phyloP scores from a whole-genome alignment of 2,113 vertebrate genomes.

The Trinectes maculatus region DNA sequence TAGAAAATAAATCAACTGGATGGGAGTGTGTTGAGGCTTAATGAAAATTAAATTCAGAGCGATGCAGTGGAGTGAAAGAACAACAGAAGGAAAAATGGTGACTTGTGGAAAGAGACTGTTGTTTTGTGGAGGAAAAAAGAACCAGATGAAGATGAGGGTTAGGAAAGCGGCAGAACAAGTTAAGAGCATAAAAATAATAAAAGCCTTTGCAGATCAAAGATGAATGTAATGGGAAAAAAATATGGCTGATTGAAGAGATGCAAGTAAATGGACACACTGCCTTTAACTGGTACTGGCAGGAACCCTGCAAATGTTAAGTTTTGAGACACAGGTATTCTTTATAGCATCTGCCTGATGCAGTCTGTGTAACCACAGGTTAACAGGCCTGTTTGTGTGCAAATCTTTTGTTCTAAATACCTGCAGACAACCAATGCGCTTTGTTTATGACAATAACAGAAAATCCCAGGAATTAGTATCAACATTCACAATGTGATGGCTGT shows the following conservation, averaged over 20 bases:
- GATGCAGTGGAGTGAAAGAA: neutral
- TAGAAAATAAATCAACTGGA: conserved; percentile 22
- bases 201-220: conserved; percentile 1
- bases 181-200: neutral
- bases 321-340: too few species aligned
- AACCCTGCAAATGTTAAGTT: too few species aligned
- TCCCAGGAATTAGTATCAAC: too few species aligned
- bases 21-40: conserved; percentile 2
- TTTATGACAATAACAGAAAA: too few species aligned
- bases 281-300: neutral
- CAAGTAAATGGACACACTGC: conserved; percentile 7
- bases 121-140: neutral
- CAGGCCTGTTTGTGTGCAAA: too few species aligned
- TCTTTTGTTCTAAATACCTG: too few species aligned
- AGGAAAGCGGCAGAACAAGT: neutral
- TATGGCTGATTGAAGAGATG: neutral
- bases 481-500: too few species aligned
- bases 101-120: neutral
- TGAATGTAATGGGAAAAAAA: too few species aligned
- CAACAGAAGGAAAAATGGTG: neutral
- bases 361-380: too few species aligned
- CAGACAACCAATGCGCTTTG: too few species aligned
- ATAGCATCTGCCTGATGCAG: too few species aligned
- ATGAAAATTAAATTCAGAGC: conserved; percentile 16
- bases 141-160: neutral